Evolutionary conservation across 2,797 vertebrate genomes (phyloP).

Genomic region (Cephalopachus bancanus): DNA sequence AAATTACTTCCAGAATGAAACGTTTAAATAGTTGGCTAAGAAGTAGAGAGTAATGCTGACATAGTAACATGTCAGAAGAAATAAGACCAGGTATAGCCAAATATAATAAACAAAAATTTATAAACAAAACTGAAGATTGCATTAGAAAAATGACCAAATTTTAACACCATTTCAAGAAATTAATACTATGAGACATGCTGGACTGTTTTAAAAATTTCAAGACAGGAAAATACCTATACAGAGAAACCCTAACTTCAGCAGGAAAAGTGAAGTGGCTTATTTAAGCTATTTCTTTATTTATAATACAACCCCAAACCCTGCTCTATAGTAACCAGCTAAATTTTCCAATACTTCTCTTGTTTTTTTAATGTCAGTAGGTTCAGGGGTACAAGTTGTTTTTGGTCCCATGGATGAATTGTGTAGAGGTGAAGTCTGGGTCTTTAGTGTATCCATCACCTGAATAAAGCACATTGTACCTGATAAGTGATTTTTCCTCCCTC

Average conservation of each 20-base stretch:
- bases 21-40: slow-evolving; percentile 36
- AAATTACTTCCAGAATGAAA: slow-evolving; percentile 53
- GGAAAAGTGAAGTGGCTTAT: slow-evolving; percentile 22
- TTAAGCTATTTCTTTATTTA: slow-evolving; percentile 38
- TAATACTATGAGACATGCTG: background rate
- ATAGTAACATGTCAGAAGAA: slow-evolving; percentile 65
- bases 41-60: slow-evolving; percentile 26
- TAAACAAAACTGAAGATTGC: slow-evolving; percentile 47
- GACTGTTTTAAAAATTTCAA: background rate
- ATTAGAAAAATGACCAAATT: slow-evolving; percentile 28
- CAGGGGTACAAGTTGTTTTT: no score
- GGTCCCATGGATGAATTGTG: no score
- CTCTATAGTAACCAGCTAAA: slow-evolving; percentile 17
- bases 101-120: slow-evolving; percentile 54
- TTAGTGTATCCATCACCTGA: no score
- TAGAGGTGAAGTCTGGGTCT: no score
- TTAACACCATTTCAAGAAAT: background rate
- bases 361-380: no score
- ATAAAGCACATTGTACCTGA: no score
- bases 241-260: background rate
- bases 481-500: no score
- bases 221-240: background rate
- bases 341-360: background rate
- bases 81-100: slow-evolving; percentile 76
- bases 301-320: slow-evolving; percentile 32